These are phyloP conservation scores for Sebastes steindachneri DNA, from an alignment of 2,797 vertebrate genomes.

Conservation along the genomic window DNA sequence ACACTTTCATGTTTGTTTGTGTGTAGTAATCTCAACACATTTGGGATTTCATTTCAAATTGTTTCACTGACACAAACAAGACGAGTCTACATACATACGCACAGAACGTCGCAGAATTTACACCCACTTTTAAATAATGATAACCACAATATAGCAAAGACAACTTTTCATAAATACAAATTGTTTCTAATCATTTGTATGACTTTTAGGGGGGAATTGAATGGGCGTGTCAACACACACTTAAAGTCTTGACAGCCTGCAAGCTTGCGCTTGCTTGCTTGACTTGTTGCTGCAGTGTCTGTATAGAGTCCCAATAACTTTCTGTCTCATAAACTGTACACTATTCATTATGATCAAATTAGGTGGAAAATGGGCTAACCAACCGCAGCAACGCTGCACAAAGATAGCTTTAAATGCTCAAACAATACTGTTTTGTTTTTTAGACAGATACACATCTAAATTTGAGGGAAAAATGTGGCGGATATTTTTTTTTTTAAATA, in stretches of 20 bases:
- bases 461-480: too few species aligned
- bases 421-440: background rate
- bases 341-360: background rate
- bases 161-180: background rate
- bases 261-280: slow-evolving; percentile 11
- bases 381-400: background rate
- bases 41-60: background rate
- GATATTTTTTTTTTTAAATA: background rate
- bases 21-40: background rate
- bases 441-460: background rate
- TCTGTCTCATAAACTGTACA: background rate
- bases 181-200: background rate
- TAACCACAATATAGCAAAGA: too few species aligned
- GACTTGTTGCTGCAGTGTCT: background rate
- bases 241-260: background rate
- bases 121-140: background rate
- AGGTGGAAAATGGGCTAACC: background rate
- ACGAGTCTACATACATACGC: background rate
- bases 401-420: background rate
- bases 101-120: background rate
- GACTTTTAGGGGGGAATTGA: background rate
- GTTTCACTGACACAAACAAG: background rate
- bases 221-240: background rate
- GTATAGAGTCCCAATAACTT: background rate
- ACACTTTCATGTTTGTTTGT: background rate